Evolutionary conservation across 2,113 vertebrate genomes (phyloP).

Genomic region (Sturnus vulgaris): DNA sequence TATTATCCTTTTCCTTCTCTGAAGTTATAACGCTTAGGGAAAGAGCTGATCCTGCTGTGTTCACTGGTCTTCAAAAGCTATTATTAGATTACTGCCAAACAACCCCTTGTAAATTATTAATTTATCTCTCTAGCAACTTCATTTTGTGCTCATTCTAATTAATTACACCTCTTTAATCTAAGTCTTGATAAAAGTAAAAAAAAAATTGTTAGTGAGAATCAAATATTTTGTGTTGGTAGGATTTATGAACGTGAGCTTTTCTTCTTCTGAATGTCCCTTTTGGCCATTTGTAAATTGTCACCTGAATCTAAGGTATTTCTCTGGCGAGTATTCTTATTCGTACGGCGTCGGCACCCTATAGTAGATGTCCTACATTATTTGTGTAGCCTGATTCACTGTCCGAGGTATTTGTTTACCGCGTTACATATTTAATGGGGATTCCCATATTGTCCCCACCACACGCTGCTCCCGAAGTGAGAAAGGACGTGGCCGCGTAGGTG

Average conservation of each 20-base stretch:
- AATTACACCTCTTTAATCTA: constrained; percentile 84
- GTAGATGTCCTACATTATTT: constrained; percentile 72
- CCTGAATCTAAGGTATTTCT: constrained; percentile 67
- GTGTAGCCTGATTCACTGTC: constrained; percentile 91
- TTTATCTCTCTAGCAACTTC: constrained; percentile 84
- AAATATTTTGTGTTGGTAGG: constrained; percentile 66
- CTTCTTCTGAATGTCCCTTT: constrained; percentile 63
- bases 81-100: constrained; percentile 89
- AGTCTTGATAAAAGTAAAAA: constrained; percentile 71
- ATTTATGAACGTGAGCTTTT: constrained; percentile 64
- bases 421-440: constrained; percentile 98
- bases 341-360: constrained; percentile 70
- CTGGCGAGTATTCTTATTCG: constrained; percentile 71
- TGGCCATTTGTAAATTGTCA: constrained; percentile 78
- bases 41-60: constrained; percentile 73
- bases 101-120: constrained; percentile 88
- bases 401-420: constrained; percentile 92
- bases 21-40: constrained; percentile 72
- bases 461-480: constrained; percentile 32
- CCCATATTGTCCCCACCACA: constrained; percentile 62
- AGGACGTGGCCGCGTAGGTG: constrained; percentile 40
- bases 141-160: constrained; percentile 88
- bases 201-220: constrained; percentile 65
- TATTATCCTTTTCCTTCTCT: constrained; percentile 70
- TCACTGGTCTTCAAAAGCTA: constrained; percentile 81